Evolutionary conservation across 2,888 invertebrate genomes (phyloP).

Genomic region (Trichopria drosophilae): DNA sequence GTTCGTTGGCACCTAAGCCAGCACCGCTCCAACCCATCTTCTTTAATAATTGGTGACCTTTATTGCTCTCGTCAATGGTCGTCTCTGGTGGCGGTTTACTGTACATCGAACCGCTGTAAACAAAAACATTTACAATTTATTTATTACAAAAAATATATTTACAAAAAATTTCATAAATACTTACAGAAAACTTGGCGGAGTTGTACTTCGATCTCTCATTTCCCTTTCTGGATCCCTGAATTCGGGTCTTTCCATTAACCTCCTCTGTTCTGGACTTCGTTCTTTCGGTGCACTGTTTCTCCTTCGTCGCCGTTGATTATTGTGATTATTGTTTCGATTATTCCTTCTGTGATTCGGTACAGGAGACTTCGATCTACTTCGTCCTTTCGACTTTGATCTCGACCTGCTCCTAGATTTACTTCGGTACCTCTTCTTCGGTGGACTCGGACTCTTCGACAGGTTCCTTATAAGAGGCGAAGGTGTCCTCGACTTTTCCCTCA

Average conservation of each 20-base stretch:
- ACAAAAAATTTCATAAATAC: slow-evolving; percentile 45
- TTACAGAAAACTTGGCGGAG: slow-evolving; percentile 79
- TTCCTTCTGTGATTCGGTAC: slow-evolving; percentile 53
- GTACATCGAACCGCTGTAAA: slow-evolving; percentile 51
- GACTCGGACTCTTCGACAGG: slow-evolving; percentile 71
- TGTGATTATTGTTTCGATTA: slow-evolving; percentile 53
- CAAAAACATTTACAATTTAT: slow-evolving; percentile 4
- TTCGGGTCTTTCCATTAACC: too few relatives aligned
- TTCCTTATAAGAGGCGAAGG: slow-evolving; percentile 81
- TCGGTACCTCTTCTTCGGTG: slow-evolving; percentile 76
- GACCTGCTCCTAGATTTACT: slow-evolving; percentile 66
- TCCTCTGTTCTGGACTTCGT: too few relatives aligned
- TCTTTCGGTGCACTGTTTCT: slow-evolving; percentile 58
- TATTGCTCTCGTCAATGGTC: slow-evolving; percentile 81
- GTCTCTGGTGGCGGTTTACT: slow-evolving; percentile 64
- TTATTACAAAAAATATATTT: neutral
- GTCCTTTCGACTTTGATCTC: slow-evolving; percentile 57
- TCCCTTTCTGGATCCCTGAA: slow-evolving; percentile 53
- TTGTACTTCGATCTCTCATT: slow-evolving; percentile 60
- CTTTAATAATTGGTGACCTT: slow-evolving; percentile 94
- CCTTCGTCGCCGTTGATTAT: slow-evolving; percentile 59
- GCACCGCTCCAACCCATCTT: slow-evolving; percentile 99
- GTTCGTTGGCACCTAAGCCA: slow-evolving; percentile 91
- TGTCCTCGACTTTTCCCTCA: slow-evolving; percentile 73
- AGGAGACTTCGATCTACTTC: slow-evolving; percentile 59